Conservation (phyloP, 1,140 invertebrate species). For the Drosophila bipectinata region DNA sequence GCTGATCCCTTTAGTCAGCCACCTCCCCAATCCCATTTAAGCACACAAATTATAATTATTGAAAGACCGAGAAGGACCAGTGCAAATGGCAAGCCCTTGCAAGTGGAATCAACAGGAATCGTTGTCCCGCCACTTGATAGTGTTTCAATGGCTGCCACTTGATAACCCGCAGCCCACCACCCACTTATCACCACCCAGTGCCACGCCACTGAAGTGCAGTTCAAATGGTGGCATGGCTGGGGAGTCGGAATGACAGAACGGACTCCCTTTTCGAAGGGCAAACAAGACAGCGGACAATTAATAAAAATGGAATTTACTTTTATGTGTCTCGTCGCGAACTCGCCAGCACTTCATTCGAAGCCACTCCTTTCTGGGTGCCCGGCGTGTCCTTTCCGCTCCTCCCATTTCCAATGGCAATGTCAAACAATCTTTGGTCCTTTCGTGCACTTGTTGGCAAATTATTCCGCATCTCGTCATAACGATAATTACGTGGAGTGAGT, state of each 20-base stretch:
- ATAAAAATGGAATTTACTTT: conserved; percentile 74
- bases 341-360: neutral
- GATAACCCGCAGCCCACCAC: conserved; percentile 22
- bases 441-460: conserved; percentile 55
- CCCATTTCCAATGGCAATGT: conserved; percentile 46
- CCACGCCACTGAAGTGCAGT: conserved; percentile 57
- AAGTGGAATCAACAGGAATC: conserved; percentile 18
- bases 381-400: conserved; percentile 7
- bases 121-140: conserved; percentile 39
- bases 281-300: conserved; percentile 61
- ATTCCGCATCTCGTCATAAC: conserved; percentile 57
- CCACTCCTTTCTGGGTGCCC: neutral
- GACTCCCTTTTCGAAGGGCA: conserved; percentile 39
- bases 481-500: conserved; percentile 57
- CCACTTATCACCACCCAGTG: conserved; percentile 30
- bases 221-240: conserved; percentile 27
- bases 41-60: conserved; percentile 76
- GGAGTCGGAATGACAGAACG: conserved; percentile 1
- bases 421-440: conserved; percentile 49
- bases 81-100: conserved; percentile 3
- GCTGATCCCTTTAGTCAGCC: conserved; percentile 26
- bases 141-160: conserved; percentile 68
- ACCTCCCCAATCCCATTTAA: conserved; percentile 49
- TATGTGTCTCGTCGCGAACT: conserved; percentile 38
- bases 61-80: conserved; percentile 20